Percentiles rank a stretch among this genome's conserved stretches.
Evolutionary conservation across 2,113 vertebrate species (phyloP).

Genomic region (Genyomyrus donnyi): DNA sequence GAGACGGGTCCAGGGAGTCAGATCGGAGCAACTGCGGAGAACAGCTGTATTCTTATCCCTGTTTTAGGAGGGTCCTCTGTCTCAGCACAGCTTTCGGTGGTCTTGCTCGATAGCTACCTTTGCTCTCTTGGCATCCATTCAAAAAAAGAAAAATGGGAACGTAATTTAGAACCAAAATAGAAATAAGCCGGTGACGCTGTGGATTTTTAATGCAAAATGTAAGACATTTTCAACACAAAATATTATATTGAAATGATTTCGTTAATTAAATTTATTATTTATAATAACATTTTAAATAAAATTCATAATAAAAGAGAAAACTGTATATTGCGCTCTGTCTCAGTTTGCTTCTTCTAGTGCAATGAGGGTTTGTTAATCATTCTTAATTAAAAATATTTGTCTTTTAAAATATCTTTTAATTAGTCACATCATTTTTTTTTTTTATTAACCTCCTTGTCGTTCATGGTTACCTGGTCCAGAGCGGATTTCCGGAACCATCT

Average conservation of each 20-base stretch:
- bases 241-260: background rate
- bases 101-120: background rate
- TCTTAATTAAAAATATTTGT: background rate
- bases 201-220: background rate
- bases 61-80: background rate
- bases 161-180: background rate
- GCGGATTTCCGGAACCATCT: background rate
- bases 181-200: background rate
- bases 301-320: background rate
- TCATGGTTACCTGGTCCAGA: background rate
- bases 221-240: background rate
- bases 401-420: background rate
- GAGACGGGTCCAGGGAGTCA: background rate
- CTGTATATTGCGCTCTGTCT: background rate
- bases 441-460: background rate
- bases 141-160: background rate
- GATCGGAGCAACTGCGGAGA: background rate
- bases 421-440: background rate
- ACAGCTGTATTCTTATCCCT: background rate
- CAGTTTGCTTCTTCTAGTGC: background rate
- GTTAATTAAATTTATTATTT: background rate
- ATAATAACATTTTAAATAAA: background rate
- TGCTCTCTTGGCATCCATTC: background rate
- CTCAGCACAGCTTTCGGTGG: background rate
- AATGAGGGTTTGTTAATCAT: background rate